Evolutionary conservation across 2,113 vertebrate genomes (phyloP), one percentile per base, ranked within the genome.

Genomic region (Brienomyrus brachyistius): DNA sequence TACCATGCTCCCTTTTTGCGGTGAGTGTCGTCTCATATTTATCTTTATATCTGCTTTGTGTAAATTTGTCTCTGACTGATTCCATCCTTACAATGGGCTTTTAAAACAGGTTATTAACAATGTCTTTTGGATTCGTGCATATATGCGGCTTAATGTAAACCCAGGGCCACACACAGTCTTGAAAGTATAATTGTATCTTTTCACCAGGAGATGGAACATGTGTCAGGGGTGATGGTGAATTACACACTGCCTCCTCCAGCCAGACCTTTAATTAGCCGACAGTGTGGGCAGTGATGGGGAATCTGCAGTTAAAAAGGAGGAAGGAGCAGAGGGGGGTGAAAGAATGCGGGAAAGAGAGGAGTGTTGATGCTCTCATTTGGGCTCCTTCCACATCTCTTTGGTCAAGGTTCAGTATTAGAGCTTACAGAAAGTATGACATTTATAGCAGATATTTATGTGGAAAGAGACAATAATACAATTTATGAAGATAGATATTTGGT

Each of bases 141-240:
- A 5, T 9, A 80, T 74, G 52, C 74, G 47, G 40, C 50, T 88
- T 87, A 56, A 91, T 84, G n/a, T 87, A 93, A 90, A 92, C 91
- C 91, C 92, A 92, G 89, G n/a, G 4, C 90, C 86, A 87, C 87
- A 50, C 87, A 70, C 90, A 93, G 91, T 54, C 91, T 85, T 92
- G 94, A 95, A 91, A 93, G 91, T 94, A 95, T 95, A 96, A 94
- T 96, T 95, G 94, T 92, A 96, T 93, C 93, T 93, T 94, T 95
- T 95, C 91, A 89, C 91, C 88, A 52, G 85, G 86, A 93, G 94
- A 93, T 45, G 94, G 92, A 92, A 92, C 92, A 89, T 92, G 93
- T 95, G 94, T 95, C 92, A 94, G 95, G 92, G 92, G 94, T 95
- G 92, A 93, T 94, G 95, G 92, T 90, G 93, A 95, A 95, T 95